A percentile compares a stretch with the other conserved stretches of the same genome.
Conservation (phyloP, 2,888 invertebrate genomes). For the Harmothoe impar region DNA sequence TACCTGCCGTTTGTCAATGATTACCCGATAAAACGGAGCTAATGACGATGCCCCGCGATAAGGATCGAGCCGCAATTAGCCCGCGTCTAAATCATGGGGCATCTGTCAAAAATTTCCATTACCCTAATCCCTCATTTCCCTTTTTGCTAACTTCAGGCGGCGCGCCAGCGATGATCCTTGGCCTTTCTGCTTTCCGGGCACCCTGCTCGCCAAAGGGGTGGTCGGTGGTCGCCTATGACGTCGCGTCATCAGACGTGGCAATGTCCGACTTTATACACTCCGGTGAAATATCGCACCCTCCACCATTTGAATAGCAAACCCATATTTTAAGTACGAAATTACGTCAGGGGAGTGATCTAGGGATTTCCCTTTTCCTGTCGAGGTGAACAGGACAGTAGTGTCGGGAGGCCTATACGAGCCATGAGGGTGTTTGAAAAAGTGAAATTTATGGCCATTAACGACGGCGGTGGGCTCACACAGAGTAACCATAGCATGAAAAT, state of each 20-base stretch:
- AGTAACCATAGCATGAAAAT: not conserved
- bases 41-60: constrained; percentile 47
- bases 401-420: not conserved
- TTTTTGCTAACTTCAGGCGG: constrained; percentile 43
- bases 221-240: not conserved
- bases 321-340: constrained; percentile 38
- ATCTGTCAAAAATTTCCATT: constrained; percentile 42
- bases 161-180: not conserved
- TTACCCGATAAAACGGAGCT: constrained; percentile 40
- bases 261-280: not conserved
- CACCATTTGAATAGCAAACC: constrained; percentile 53
- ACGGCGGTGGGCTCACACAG: not conserved
- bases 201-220: not conserved
- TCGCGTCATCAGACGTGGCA: not conserved
- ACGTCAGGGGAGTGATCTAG: not conserved
- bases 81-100: constrained; percentile 49
- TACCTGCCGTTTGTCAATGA: constrained; percentile 56
- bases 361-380: constrained; percentile 29
- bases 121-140: constrained; percentile 61
- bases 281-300: constrained; percentile 15
- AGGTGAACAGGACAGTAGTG: not conserved
- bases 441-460: constrained; percentile 45
- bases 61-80: constrained; percentile 53
- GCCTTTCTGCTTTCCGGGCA: constrained; percentile 21
- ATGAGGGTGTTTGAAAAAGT: constrained; percentile 10